Conservation (phyloP, 2,797 vertebrate species). For the Craterocephalus amniculus region DNA sequence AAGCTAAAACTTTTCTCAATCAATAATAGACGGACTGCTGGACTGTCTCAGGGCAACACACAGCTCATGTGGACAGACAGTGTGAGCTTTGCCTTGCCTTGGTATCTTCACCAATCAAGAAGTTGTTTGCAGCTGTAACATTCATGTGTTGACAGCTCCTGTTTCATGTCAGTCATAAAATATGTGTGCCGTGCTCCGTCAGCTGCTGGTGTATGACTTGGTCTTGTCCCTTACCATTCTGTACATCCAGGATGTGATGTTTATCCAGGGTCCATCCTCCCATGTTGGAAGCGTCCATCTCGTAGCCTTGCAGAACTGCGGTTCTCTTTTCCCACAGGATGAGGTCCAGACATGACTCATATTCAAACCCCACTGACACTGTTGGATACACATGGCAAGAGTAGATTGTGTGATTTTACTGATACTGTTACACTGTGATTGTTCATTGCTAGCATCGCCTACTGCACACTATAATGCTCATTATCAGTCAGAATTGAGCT, state of each 20-base stretch:
- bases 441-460: background rate
- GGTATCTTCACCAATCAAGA: too few relatives aligned
- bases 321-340: slow-evolving; percentile 98
- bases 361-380: slow-evolving; percentile 98
- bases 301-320: slow-evolving; percentile 92
- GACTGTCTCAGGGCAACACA: too few relatives aligned
- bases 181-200: background rate
- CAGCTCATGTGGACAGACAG: too few relatives aligned
- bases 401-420: background rate
- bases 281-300: slow-evolving; percentile 96
- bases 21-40: too few relatives aligned
- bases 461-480: background rate
- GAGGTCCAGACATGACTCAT: slow-evolving; percentile 96
- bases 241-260: slow-evolving; percentile 94
- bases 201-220: background rate
- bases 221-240: slow-evolving; percentile 85
- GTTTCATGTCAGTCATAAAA: background rate
- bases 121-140: too few relatives aligned
- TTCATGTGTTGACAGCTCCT: too few relatives aligned
- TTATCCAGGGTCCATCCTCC: slow-evolving; percentile 95
- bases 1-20: background rate
- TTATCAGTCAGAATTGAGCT: background rate
- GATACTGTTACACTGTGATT: too few relatives aligned
- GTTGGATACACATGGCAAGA: slow-evolving; percentile 26
- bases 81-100: too few relatives aligned